A percentile compares a stretch with the other conserved stretches of the same genome.
phyloP scores from a whole-genome alignment of 2,888 invertebrate species.

The Koerneria pararmatus region DNA sequence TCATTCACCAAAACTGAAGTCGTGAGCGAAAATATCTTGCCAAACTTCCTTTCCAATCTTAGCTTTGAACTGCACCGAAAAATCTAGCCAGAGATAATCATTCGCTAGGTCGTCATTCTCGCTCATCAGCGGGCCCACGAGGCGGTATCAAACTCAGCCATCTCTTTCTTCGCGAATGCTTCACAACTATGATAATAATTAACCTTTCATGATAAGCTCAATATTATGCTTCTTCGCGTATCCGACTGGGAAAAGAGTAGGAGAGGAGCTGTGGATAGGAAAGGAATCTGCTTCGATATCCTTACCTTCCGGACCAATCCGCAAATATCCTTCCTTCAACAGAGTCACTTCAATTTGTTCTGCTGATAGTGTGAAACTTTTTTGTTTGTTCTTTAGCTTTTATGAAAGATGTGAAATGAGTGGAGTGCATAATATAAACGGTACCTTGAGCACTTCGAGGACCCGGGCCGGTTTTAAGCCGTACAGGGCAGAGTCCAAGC shows the following conservation, averaged over 20 bases:
- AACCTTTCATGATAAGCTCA: too few relatives aligned
- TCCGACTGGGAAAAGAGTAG: slow-evolving; percentile 18
- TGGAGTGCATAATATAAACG: neutral
- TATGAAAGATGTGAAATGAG: neutral
- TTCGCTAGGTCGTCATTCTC: too few relatives aligned
- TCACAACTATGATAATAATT: too few relatives aligned
- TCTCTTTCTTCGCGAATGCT: too few relatives aligned
- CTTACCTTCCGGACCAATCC: slow-evolving; percentile 18
- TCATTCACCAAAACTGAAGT: too few relatives aligned
- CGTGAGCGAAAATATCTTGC: too few relatives aligned
- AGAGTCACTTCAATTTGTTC: neutral
- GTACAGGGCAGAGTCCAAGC: slow-evolving; percentile 6
- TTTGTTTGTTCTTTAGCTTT: neutral
- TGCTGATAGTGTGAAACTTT: neutral
- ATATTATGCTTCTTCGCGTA: slow-evolving; percentile 4
- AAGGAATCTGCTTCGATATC: slow-evolving; percentile 15
- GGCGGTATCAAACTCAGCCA: too few relatives aligned
- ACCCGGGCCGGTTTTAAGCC: slow-evolving; percentile 17
- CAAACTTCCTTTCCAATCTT: too few relatives aligned
- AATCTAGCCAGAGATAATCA: too few relatives aligned
- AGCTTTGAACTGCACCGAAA: too few relatives aligned
- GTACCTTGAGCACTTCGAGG: slow-evolving; percentile 11
- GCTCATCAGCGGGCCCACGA: too few relatives aligned
- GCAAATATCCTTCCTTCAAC: slow-evolving; percentile 21
- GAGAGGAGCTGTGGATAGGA: neutral